A percentile compares a stretch with the other conserved stretches of the same genome.
phyloP scores from a whole-genome alignment of 2,888 invertebrate genomes.

The Synanthedon tipuliformis region DNA sequence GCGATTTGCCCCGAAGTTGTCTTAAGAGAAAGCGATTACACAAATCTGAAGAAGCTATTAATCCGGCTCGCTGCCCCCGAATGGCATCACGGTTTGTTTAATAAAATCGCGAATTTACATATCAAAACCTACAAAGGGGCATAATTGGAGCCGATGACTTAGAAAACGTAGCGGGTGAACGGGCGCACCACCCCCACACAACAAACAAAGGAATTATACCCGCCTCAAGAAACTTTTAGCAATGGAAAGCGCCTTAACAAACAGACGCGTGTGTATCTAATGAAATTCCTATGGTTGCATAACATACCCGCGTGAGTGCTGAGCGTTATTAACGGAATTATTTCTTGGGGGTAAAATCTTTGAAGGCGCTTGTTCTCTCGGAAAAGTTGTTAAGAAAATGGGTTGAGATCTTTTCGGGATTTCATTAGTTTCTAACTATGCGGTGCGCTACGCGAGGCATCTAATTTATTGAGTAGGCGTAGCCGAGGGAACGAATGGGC shows the following conservation, averaged over 20 bases:
- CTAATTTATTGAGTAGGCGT: conserved; percentile 69
- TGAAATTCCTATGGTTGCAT: conserved; percentile 72
- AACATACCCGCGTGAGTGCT: conserved; percentile 63
- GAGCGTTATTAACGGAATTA: conserved; percentile 67
- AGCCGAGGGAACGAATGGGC: conserved; percentile 66
- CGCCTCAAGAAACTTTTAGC: conserved; percentile 72
- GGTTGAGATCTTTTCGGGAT: conserved; percentile 67
- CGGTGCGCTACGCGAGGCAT: conserved; percentile 59
- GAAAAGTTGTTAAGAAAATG: conserved; percentile 71
- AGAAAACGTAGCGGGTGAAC: conserved; percentile 67
- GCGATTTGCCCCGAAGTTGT: conserved; percentile 55
- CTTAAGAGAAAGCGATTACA: conserved; percentile 70
- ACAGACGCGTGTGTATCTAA: conserved; percentile 71
- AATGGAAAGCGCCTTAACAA: conserved; percentile 72
- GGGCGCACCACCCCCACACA: conserved; percentile 53
- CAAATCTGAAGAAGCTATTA: conserved; percentile 71
- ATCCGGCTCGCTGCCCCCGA: conserved; percentile 67
- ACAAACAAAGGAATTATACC: conserved; percentile 72
- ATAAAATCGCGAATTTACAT: conserved; percentile 71
- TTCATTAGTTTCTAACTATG: conserved; percentile 70
- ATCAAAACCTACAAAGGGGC: conserved; percentile 72
- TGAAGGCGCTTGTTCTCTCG: conserved; percentile 68
- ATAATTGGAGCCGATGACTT: conserved; percentile 72
- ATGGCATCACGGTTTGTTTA: conserved; percentile 71
- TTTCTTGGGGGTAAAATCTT: conserved; percentile 64